phyloP scores from a whole-genome alignment of 30 jellyfish, hydroid and myxozoan species.

The Turritopsis rubra region DNA sequence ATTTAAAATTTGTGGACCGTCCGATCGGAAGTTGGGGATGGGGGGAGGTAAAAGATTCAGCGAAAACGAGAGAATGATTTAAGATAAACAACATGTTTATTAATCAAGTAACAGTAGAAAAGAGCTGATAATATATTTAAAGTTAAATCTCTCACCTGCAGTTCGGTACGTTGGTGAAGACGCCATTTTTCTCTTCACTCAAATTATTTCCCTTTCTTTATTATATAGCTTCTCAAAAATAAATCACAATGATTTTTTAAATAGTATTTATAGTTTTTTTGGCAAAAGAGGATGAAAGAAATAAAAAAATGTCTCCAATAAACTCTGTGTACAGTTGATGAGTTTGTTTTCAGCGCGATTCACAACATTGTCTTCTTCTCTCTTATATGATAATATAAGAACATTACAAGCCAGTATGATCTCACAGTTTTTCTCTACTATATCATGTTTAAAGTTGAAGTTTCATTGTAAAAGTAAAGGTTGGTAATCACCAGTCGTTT shows the following conservation, averaged over 20 bases:
- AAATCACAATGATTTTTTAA: background rate
- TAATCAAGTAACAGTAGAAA: no score
- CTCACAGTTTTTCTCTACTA: background rate
- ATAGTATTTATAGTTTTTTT: no score
- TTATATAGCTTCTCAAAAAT: background rate
- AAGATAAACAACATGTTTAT: background rate
- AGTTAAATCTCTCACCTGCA: background rate
- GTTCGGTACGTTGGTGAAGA: background rate
- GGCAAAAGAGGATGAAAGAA: no score
- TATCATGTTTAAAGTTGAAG: background rate
- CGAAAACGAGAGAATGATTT: background rate
- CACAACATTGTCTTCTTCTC: background rate
- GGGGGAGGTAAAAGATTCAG: no score
- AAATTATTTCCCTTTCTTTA: background rate
- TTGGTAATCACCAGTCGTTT: background rate
- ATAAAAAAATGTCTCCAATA: background rate
- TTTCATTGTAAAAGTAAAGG: background rate
- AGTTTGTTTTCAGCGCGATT: background rate
- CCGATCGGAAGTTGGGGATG: no score
- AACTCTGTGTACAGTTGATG: background rate
- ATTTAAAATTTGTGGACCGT: no score
- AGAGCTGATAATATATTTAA: background rate
- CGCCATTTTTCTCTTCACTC: background rate
- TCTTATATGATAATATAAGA: background rate
- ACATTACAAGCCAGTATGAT: background rate